Base-by-base conservation (phyloP, 2,113 vertebrate genomes). In the Accipiter virgatus region DNA sequence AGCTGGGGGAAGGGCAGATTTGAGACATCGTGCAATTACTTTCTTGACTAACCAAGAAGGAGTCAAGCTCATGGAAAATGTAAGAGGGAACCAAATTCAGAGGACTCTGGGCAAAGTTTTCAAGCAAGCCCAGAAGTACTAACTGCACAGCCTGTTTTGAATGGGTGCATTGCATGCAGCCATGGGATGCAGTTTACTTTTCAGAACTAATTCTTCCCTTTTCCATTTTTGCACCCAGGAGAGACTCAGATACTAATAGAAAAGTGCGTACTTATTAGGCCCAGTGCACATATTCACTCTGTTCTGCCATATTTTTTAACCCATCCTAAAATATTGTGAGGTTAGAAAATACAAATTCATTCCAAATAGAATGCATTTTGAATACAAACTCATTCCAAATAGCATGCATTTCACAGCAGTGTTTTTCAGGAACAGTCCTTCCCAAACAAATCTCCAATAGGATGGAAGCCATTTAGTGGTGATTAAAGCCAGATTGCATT, bases 1-100 rank as follows among this genome's bases (percentile, higher is more conserved):
- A 94, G 70, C 79, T 95, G 93, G 93, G 84, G 92, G 96, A 92
- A 96, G 93, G 93, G 95, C 74, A 92, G 78, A 61, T 91, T 91
- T 89, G 48, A 95, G 91, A 95, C 40, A 86, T 86, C 3, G 6
- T 91, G 81, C 62, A 93, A 81, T 58, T 89, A 92, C 95, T 95
- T 92, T 95, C 81, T 93, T 95, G 65, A 80, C 84, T 95, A 93
- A 87, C 91, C 86, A 82, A 80, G 81, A 71, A 84, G 53, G 53
- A 94, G 73, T 75, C 6, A 63, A 85, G 48, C 29, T 87, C 22
- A 25, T 67, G 52, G 61, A 85, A 81, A 97, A 86, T 38, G 6
- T 67, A 62, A 79, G 45, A 77, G 21, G 25, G 40, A 79, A 74
- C 3, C 13, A 55, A 70, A 82, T 58, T 87, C 45, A 36, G 73